A percentile compares a stretch with the other conserved stretches of the same genome.
phyloP scores from a whole-genome alignment of 2,888 invertebrate genomes.

The Tridacna crocea region DNA sequence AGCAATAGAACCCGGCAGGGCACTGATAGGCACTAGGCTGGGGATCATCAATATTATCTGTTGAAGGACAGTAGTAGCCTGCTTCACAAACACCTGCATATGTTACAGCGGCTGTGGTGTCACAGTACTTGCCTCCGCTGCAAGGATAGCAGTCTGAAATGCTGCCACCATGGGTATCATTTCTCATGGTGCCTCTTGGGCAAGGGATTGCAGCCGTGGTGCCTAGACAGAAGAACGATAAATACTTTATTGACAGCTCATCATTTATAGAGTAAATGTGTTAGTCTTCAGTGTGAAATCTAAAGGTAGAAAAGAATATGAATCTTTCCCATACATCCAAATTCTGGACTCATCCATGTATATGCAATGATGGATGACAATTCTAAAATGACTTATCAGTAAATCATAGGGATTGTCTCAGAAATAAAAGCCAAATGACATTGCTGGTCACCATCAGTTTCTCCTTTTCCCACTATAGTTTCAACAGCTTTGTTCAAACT shows the following conservation, averaged over 20 bases:
- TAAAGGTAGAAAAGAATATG: no score
- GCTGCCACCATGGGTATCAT: conserved; percentile 69
- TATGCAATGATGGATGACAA: no score
- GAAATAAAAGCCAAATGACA: no score
- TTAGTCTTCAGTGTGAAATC: no score
- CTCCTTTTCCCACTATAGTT: no score
- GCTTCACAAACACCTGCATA: conserved; percentile 72
- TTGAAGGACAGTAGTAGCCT: conserved; percentile 78
- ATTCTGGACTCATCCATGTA: no score
- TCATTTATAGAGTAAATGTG: no score
- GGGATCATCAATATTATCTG: conserved; percentile 64
- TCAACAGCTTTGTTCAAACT: no score
- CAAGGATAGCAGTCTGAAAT: conserved; percentile 76
- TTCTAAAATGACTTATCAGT: no score
- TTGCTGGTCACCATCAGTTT: no score
- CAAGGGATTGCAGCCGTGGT: conserved; percentile 69
- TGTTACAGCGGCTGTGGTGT: conserved; percentile 57
- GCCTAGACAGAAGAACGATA: conserved; percentile 56
- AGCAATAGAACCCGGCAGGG: conserved; percentile 77
- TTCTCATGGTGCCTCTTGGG: conserved; percentile 75
- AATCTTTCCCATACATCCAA: no score
- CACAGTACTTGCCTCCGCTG: conserved; percentile 75
- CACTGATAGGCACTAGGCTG: conserved; percentile 70
- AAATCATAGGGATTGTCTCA: no score
- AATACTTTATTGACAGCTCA: not conserved